Percentiles rank a stretch among this genome's conserved stretches.
Conservation (phyloP, 2,888 invertebrate species). For the Drosophila lutescens region DNA sequence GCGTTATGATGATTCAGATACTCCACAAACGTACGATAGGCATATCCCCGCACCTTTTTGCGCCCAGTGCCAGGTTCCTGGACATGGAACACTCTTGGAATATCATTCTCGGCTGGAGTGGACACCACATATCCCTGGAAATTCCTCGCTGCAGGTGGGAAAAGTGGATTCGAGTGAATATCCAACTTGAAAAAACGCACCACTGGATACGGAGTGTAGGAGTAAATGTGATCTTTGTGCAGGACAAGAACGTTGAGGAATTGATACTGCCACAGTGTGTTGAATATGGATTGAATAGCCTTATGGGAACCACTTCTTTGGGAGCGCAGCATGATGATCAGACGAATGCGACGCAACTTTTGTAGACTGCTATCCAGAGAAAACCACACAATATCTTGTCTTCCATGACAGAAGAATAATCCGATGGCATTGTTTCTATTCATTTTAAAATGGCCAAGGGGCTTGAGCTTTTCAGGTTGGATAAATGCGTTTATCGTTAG, state of each 20-base stretch:
- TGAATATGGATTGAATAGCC: slow-evolving; percentile 44
- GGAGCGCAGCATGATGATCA: slow-evolving; percentile 12
- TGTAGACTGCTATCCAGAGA: slow-evolving; percentile 5
- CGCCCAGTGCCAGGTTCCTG: slow-evolving; percentile 37
- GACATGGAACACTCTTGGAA: slow-evolving; percentile 72
- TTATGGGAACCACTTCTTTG: slow-evolving; percentile 11
- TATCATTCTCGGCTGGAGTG: slow-evolving; percentile 70
- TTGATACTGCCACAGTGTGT: slow-evolving; percentile 63
- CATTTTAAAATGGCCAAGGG: slow-evolving; percentile 3
- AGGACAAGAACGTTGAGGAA: slow-evolving; percentile 60
- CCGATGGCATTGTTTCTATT: slow-evolving; percentile 14
- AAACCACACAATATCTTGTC: slow-evolving; percentile 15
- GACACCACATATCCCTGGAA: slow-evolving; percentile 66
- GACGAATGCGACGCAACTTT: slow-evolving; percentile 10
- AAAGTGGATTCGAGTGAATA: background rate
- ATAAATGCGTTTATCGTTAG: slow-evolving; percentile 18
- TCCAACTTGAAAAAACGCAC: slow-evolving; percentile 40
- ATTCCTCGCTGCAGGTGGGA: slow-evolving; percentile 17
- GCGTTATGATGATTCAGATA: slow-evolving; percentile 68
- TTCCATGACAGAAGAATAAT: slow-evolving; percentile 22
- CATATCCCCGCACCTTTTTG: slow-evolving; percentile 61
- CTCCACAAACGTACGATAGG: slow-evolving; percentile 66
- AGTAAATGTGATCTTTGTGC: slow-evolving; percentile 47
- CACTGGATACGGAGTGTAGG: slow-evolving; percentile 64
- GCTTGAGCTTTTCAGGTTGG: background rate